Conservation (phyloP, 2,797 vertebrate species). For the Parauchenoglanis punctatus region DNA sequence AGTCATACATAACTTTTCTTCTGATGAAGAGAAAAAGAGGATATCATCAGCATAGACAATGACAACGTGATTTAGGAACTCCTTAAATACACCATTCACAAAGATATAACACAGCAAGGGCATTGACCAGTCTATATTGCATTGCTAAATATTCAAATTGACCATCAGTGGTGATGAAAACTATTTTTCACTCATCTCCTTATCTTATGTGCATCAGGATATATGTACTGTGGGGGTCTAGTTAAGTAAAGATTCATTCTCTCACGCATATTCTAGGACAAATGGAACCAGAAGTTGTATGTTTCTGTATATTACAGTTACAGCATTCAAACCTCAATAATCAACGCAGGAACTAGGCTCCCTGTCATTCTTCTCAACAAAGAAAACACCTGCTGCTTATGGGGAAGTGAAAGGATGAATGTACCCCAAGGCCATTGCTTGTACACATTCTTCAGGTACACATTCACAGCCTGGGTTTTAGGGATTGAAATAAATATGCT, state of each 20-base stretch:
- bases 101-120: background rate
- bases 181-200: background rate
- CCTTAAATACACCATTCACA: background rate
- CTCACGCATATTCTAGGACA: background rate
- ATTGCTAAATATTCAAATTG: background rate
- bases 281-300: background rate
- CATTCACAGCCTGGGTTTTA: slow-evolving; percentile 6
- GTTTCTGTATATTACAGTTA: background rate
- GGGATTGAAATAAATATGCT: background rate
- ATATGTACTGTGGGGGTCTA: background rate
- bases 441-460: background rate
- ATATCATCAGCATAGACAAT: background rate
- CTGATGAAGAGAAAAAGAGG: background rate
- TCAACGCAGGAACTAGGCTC: background rate
- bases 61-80: background rate
- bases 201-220: background rate
- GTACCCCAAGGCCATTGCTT: slow-evolving; percentile 2
- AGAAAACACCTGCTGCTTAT: background rate
- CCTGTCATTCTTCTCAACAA: background rate
- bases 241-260: background rate
- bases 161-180: background rate
- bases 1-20: background rate
- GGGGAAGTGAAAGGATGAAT: background rate
- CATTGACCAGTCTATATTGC: background rate
- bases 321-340: background rate